These are phyloP conservation scores for Condylura cristata DNA, from an alignment of 2,113 vertebrate species.

Conservation along the genomic window DNA sequence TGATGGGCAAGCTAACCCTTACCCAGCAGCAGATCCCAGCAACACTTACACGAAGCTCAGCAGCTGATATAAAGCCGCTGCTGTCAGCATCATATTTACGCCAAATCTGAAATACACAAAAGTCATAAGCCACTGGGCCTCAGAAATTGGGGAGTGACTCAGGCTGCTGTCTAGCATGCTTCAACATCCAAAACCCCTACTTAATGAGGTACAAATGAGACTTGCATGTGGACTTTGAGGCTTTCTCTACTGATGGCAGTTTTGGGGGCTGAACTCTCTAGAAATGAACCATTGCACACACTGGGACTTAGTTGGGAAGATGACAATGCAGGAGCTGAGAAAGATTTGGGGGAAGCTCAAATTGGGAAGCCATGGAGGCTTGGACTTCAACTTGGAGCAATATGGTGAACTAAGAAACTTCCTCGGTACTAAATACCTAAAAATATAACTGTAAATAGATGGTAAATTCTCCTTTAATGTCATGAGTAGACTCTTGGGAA, in stretches of 20 bases:
- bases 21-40: background rate
- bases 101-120: slow-evolving; percentile 92
- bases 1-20: background rate
- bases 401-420: background rate
- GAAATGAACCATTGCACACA: background rate
- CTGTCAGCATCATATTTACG: slow-evolving; percentile 95
- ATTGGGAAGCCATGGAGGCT: background rate
- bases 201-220: background rate
- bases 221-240: background rate
- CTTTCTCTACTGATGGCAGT: background rate
- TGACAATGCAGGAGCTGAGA: background rate
- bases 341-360: background rate
- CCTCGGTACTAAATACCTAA: background rate
- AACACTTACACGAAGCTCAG: slow-evolving; percentile 91
- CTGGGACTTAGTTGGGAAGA: background rate
- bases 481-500: background rate
- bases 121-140: background rate
- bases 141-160: background rate
- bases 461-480: background rate
- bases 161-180: background rate
- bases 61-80: slow-evolving; percentile 96
- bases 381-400: background rate
- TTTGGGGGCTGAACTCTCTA: background rate
- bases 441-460: background rate
- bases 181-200: background rate